A percentile compares a stretch with the other conserved stretches of the same genome.
phyloP scores from a whole-genome alignment of 2,113 vertebrate species.

The Grammomys dolichurus region DNA sequence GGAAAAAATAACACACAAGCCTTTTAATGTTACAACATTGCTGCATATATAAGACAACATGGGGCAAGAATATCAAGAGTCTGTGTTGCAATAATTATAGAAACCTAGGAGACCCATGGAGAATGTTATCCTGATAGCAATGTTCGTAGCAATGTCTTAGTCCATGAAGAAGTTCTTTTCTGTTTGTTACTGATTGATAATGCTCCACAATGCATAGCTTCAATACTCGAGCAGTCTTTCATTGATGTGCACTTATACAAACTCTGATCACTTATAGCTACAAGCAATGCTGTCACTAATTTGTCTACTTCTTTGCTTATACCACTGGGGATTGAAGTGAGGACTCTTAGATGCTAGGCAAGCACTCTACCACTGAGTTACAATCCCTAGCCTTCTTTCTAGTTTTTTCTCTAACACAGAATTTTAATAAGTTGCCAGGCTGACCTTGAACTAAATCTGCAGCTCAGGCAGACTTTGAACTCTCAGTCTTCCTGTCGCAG shows the following conservation, averaged over 20 bases:
- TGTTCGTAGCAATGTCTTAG: neutral
- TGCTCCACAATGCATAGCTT: neutral
- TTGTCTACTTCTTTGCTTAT: neutral
- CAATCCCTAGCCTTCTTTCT: neutral
- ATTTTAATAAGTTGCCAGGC: neutral
- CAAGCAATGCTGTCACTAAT: neutral
- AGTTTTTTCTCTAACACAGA: neutral
- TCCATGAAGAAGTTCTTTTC: neutral
- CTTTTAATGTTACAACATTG: neutral
- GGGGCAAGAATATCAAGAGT: neutral
- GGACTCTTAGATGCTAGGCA: too few species aligned
- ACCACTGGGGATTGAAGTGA: neutral
- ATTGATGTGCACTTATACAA: neutral
- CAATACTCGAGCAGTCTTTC: neutral
- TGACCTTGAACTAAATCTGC: neutral
- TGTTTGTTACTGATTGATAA: neutral
- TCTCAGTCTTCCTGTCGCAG: neutral
- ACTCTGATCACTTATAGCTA: slow-evolving; percentile 3
- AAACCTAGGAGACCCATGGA: neutral
- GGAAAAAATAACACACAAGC: neutral
- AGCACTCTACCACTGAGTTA: neutral
- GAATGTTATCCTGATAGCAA: neutral
- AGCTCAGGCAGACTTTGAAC: neutral
- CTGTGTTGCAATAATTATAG: neutral
- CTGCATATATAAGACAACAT: neutral